Evolutionary conservation across 2,888 invertebrate species (phyloP), one percentile per base, ranked within the genome.

Genomic region (Pollenia angustigena): DNA sequence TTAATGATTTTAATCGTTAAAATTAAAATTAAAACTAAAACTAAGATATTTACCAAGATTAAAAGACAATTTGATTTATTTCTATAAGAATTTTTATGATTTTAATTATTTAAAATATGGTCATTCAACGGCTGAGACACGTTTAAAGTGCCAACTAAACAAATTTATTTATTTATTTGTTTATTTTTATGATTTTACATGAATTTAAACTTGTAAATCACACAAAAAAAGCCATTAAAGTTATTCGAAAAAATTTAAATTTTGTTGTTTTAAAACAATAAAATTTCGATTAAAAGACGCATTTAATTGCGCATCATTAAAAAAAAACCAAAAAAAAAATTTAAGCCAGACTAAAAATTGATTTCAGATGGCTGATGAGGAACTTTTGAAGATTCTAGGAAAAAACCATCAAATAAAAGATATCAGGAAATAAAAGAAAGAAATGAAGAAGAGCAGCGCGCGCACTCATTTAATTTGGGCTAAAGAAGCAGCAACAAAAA

Each of bases 261-360:
- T 56, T 42, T 56, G n/a, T 56, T 68, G 42, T 68, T 58, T 62
- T 44, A 66, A 79, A 84, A 84, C 46, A 84, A 84, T 83, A 83
- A 83, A 83, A 83, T 52, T 76, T 80, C 75, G 71, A 87, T 83
- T 82, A 71, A 82, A 82, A 82, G 72, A 66, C 71, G 58, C 58
- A 81, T 58, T 81, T 78, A 74, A 84, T 87, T 69, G 79, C 60
- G 56, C 52, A 69, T 79, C 74, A 68, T 85, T 78, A 79, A 72
- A 72, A 42, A 11, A 12, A 23, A 69, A 71, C 42, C 6, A n/a
- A n/a, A n/a, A 18, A 18, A 18, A 18, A 68, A 4, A 8, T 62
- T 7, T 48, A 66, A 60, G 48, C 0, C 62, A 69, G 18, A 56
- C 52, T 56, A 42, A 23, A 62, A 84, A 87, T 81, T 80, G 82